Evolutionary conservation across 2,797 vertebrate genomes (phyloP).

Genomic region (Sebastes taczanowskii): DNA sequence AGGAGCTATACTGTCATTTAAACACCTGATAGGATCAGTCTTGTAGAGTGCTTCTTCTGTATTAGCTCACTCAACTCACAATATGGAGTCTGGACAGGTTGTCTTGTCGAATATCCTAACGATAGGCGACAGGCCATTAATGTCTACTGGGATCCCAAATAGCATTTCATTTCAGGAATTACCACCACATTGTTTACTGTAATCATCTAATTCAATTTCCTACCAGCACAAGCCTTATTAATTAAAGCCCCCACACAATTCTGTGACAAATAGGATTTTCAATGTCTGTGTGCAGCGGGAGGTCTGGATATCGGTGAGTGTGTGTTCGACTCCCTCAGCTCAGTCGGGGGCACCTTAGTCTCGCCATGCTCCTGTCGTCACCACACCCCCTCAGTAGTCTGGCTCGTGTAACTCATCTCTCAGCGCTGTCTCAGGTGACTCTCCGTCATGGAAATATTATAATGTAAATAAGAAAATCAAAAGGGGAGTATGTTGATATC

Average conservation of each 20-base stretch:
- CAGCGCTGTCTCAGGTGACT: constrained; percentile 2
- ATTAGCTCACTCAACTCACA: background rate
- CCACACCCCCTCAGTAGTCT: constrained; percentile 16
- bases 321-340: background rate
- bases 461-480: constrained; percentile 11
- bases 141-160: background rate
- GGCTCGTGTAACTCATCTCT: background rate
- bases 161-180: constrained; percentile 21
- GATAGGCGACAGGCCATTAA: background rate
- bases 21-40: background rate
- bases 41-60: background rate
- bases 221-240: constrained; percentile 44
- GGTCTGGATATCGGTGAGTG: constrained; percentile 24
- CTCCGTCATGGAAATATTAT: background rate
- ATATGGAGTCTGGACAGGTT: background rate
- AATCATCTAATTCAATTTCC: constrained; percentile 50
- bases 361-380: constrained; percentile 10
- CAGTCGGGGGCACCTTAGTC: background rate
- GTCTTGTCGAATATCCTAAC: background rate
- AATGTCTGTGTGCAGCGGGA: constrained; percentile 39
- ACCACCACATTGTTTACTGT: constrained; percentile 23
- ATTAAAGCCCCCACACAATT: constrained; percentile 50
- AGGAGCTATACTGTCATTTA: background rate
- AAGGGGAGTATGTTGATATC: background rate
- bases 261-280: constrained; percentile 67